Base-by-base conservation (phyloP, 2,888 invertebrate genomes). In the Folsomia candida region DNA sequence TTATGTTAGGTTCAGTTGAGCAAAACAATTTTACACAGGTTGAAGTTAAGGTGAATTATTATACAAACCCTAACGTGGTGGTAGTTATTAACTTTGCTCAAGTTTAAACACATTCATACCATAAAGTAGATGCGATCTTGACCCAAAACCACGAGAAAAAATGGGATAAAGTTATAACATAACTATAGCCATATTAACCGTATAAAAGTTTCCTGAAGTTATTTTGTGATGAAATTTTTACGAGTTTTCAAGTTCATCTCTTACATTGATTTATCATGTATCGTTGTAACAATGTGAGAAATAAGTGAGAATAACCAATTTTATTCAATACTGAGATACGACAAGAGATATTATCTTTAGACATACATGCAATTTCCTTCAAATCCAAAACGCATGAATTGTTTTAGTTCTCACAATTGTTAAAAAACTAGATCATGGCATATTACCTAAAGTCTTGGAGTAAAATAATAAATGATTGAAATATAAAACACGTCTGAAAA, bases 101-200 rank as follows among this genome's bases (percentile, higher is more conserved):
- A 37, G 37, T 37, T 37, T 37, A 37, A 37, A 37, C 37, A 14
- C 37, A 37, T 37, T 37, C 37, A 37, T 37, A n/a, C n/a, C 37
- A 37, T 37, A n/a, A n/a, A n/a, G n/a, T n/a, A n/a, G n/a, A n/a
- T n/a, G n/a, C 37, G 37, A 37, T 37, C 60, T 60, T 60, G 60
- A 60, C 60, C 60, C 60, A 60, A 60, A 60, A 60, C 25, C 60
- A 60, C 22, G 57, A n/a, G 22, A 22, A n/a, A 57, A 57, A 37
- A 37, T 9, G 37, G 37, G 37, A 37, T 37, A 37, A 37, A 37
- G 4, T 37, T 14, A 37, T 37, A 37, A 9, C 4, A 37, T 4
- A 37, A 37, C 37, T 9, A 37, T 37, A n/a, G n/a, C 37, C 37
- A 37, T 9, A 14, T 37, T 37, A n/a, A n/a, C n/a, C 14, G 37